Evolutionary conservation across 2,797 vertebrate genomes (phyloP).

Genomic region (Petrocephalus sullivani): DNA sequence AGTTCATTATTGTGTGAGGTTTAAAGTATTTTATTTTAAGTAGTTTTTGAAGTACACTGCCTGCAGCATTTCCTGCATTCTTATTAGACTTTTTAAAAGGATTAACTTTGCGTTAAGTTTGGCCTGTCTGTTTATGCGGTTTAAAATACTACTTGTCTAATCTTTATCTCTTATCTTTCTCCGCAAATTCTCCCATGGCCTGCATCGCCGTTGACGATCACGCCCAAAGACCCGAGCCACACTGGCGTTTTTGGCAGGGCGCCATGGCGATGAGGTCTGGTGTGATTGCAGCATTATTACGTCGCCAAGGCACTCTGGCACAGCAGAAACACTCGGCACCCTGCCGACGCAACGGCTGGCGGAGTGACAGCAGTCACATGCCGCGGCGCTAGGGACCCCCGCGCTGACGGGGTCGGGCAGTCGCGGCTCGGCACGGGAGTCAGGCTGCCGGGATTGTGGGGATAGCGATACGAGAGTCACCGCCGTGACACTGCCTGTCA

Average conservation of each 20-base stretch:
- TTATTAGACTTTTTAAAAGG: neutral
- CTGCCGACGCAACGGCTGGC: neutral
- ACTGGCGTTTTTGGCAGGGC: neutral
- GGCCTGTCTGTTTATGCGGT: neutral
- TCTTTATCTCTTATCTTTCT: neutral
- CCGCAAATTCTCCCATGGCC: neutral
- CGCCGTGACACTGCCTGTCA: neutral
- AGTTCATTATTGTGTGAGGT: neutral
- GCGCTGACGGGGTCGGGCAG: neutral
- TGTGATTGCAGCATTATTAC: neutral
- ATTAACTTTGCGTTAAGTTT: neutral
- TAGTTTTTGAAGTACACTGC: neutral
- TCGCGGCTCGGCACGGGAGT: neutral
- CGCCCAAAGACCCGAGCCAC: neutral
- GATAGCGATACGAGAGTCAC: neutral
- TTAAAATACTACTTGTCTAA: neutral
- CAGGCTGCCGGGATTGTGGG: neutral
- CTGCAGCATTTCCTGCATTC: neutral
- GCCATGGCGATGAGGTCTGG: neutral
- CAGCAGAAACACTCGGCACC: neutral
- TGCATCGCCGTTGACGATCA: neutral
- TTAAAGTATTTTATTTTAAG: neutral
- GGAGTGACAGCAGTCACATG: neutral
- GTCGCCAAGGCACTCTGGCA: neutral
- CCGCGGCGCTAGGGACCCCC: neutral